These are phyloP conservation scores for Panopea generosa DNA, from an alignment of 2,888 invertebrate species.

Conservation along the genomic window DNA sequence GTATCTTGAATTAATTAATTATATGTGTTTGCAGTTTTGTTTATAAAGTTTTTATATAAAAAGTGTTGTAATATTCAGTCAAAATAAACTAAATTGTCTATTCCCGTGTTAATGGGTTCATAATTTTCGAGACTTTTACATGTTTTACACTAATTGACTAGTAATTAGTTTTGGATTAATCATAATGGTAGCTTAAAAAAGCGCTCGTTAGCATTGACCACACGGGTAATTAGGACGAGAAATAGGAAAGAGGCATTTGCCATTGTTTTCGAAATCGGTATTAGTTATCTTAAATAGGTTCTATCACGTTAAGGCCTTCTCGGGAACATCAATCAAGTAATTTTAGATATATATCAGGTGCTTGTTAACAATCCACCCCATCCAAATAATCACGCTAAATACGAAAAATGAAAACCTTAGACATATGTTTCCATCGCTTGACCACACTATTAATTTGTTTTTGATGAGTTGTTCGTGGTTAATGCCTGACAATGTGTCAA, in stretches of 20 bases:
- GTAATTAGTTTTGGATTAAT: too few species aligned
- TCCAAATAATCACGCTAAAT: conserved; percentile 34
- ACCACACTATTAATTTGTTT: conserved; percentile 56
- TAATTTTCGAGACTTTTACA: too few species aligned
- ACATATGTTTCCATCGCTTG: conserved; percentile 40
- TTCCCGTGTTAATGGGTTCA: too few species aligned
- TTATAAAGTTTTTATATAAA: too few species aligned
- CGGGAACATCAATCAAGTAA: conserved; percentile 35
- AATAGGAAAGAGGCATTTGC: neutral
- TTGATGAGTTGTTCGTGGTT: conserved; percentile 38
- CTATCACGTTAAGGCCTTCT: conserved; percentile 5
- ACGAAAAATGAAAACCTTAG: conserved; percentile 4
- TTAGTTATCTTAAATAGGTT: neutral
- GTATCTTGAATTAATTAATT: too few species aligned
- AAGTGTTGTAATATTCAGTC: too few species aligned
- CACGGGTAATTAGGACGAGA: conserved; percentile 11
- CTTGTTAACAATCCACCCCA: conserved; percentile 40
- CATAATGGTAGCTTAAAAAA: neutral
- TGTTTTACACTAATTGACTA: too few species aligned
- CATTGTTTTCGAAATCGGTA: conserved; percentile 13
- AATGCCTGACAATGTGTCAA: neutral
- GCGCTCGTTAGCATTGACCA: conserved; percentile 20
- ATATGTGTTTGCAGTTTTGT: too few species aligned
- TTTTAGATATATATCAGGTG: conserved; percentile 14
- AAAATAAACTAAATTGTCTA: too few species aligned